Conservation (phyloP, 2,888 invertebrate species). For the Exephanes ischioxanthus region DNA sequence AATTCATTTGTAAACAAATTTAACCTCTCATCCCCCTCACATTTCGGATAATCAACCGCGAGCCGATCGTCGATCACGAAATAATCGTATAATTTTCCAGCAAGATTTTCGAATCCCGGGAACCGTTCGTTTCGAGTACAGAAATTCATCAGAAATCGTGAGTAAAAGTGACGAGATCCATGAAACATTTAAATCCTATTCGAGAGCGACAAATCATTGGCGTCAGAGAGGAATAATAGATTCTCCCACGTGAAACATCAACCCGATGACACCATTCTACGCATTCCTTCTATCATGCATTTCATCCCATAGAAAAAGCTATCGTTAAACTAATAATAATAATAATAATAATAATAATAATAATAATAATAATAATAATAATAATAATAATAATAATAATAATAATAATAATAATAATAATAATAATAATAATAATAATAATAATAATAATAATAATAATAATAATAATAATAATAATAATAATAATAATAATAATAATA, state of each 20-base stretch:
- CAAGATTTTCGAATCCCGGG: not conserved
- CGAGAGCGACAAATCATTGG: constrained; percentile 4
- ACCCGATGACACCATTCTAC: constrained; percentile 37
- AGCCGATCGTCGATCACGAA: constrained; percentile 8
- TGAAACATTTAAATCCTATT: constrained; percentile 1
- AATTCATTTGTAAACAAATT: constrained; percentile 39
- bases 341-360: not conserved
- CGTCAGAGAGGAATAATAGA: constrained; percentile 19
- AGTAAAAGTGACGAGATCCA: constrained; percentile 9
- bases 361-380: no score
- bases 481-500: not conserved
- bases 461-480: no score
- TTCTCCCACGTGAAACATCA: constrained; percentile 39
- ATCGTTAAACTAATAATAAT: not conserved
- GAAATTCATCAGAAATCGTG: constrained; percentile 26
- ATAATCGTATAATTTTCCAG: not conserved
- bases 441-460: not conserved
- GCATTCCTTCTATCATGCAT: constrained; percentile 3
- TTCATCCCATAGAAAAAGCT: not conserved
- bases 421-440: not conserved
- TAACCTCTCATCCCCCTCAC: constrained; percentile 24
- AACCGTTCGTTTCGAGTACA: not conserved
- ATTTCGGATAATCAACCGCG: constrained; percentile 13
- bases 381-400: no score
- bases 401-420: not conserved